Conservation (phyloP, 1,140 invertebrate species). For the Drusus annulatus region DNA sequence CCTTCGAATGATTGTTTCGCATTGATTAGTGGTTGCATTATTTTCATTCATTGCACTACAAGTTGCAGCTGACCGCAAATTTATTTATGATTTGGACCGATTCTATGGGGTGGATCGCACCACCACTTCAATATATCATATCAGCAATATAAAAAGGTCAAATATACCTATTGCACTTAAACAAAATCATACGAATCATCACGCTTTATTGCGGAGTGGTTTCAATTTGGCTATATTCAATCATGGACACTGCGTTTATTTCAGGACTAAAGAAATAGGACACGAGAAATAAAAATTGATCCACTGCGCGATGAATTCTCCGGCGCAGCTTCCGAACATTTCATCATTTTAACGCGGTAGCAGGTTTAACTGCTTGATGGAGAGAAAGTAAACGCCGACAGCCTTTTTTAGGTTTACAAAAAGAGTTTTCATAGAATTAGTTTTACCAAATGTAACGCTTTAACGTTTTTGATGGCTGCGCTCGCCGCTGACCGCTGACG, state of each 20-base stretch:
- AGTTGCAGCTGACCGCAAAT: slow-evolving; percentile 46
- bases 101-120: not conserved
- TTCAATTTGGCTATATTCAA: not conserved
- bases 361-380: not conserved
- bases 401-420: slow-evolving; percentile 24
- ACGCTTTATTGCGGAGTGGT: not conserved
- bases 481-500: not conserved
- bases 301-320: slow-evolving; percentile 24
- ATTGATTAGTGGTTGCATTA: slow-evolving; percentile 30
- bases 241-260: not conserved
- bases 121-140: not conserved
- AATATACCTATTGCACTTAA: not conserved
- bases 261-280: not conserved
- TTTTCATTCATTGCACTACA: slow-evolving; percentile 8
- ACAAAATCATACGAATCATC: not conserved
- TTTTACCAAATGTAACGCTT: slow-evolving; percentile 27
- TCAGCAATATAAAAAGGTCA: not conserved
- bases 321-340: slow-evolving; percentile 31
- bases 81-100: slow-evolving; percentile 46
- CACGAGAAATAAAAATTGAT: slow-evolving; percentile 44
- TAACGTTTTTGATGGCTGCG: slow-evolving; percentile 14
- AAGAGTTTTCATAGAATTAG: slow-evolving; percentile 29
- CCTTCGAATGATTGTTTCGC: slow-evolving; percentile 19
- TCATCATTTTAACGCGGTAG: slow-evolving; percentile 15
- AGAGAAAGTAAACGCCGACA: slow-evolving; percentile 10